Conservation (phyloP, 1,140 invertebrate genomes). For the Parapsyche elsis region DNA sequence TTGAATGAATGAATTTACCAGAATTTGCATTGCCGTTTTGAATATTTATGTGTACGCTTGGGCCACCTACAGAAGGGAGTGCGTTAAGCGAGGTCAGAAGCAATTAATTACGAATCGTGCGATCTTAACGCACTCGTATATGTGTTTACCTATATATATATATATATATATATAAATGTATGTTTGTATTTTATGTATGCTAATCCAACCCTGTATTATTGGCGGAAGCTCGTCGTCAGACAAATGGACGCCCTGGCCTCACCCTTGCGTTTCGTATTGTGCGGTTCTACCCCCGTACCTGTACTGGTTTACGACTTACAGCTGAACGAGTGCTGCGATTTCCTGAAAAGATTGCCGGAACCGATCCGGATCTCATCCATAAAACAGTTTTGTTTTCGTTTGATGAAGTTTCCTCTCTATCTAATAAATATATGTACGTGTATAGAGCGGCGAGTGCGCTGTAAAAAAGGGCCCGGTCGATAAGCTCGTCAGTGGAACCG, state of each 20-base stretch:
- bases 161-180: too few species aligned
- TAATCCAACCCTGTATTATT: constrained; percentile 35
- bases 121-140: constrained; percentile 12
- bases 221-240: constrained; percentile 32
- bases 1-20: neutral
- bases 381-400: constrained; percentile 33
- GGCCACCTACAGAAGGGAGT: neutral
- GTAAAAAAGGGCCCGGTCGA: constrained; percentile 24
- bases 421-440: constrained; percentile 3
- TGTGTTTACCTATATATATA: too few species aligned
- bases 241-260: constrained; percentile 34
- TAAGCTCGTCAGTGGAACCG: neutral
- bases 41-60: neutral
- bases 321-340: constrained; percentile 21
- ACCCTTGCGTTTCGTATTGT: neutral
- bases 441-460: neutral
- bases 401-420: constrained; percentile 18
- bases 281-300: neutral
- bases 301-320: constrained; percentile 1
- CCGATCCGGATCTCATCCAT: constrained; percentile 24
- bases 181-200: constrained; percentile 43
- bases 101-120: neutral
- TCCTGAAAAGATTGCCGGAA: constrained; percentile 32
- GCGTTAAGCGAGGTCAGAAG: neutral
- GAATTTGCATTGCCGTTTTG: constrained; percentile 20